A percentile compares a stretch with the other conserved stretches of the same genome.
Conservation (phyloP, 64 coral and sea anemone species). For the Orbicella faveolata region DNA sequence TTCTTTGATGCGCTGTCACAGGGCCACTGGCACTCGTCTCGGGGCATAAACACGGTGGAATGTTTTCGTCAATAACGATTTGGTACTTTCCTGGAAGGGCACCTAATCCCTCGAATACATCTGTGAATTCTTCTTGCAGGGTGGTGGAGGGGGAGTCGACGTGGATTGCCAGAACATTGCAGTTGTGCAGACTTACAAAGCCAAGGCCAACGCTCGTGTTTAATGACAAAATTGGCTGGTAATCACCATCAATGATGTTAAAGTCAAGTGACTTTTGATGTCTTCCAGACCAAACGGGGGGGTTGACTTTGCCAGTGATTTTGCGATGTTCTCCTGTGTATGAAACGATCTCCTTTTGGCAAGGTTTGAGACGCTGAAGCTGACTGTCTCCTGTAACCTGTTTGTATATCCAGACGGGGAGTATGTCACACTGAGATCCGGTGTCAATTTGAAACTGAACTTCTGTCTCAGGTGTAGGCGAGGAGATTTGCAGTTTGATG, state of each 20-base stretch:
- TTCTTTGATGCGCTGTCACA: slow-evolving; percentile 31
- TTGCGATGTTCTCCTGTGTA: background rate
- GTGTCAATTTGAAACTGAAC: no score
- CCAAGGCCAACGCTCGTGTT: no score
- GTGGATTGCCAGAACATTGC: background rate
- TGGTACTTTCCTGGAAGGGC: slow-evolving; percentile 6
- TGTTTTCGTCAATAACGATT: background rate
- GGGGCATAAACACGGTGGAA: slow-evolving; percentile 25
- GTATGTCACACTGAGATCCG: background rate
- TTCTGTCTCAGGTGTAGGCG: background rate
- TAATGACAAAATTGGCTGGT: no score
- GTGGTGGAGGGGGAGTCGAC: background rate
- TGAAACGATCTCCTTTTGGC: background rate
- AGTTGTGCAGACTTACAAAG: no score
- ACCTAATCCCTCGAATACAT: slow-evolving; percentile 50
- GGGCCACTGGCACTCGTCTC: slow-evolving; percentile 24
- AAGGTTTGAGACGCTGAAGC: background rate
- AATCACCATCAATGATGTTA: no score
- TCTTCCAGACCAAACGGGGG: no score
- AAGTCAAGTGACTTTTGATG: no score
- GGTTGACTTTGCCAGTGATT: no score
- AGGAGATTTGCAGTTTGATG: background rate
- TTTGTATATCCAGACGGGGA: background rate
- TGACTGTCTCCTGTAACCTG: background rate
- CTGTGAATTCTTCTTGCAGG: background rate